Base-by-base conservation (phyloP, 2,113 vertebrate species). In the Phycodurus eques region DNA sequence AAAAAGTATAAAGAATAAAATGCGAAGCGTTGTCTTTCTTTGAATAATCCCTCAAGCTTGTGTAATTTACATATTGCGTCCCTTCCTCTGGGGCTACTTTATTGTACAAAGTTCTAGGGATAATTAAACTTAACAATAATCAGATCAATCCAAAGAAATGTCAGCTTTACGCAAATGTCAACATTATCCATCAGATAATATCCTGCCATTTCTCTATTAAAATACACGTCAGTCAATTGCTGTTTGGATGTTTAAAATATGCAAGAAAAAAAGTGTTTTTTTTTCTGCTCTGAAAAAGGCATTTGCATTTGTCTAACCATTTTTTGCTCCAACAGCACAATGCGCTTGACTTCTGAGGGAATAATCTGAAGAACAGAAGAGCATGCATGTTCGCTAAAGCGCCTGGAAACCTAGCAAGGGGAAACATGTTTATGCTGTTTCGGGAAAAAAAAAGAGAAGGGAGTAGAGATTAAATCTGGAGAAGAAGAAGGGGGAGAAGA, bases 221-320 rank as follows among this genome's bases (percentile, higher is more conserved):
- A 76, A 79, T 69, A 72, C 65, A 79, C 72, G 77, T 72, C 69
- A 80, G 54, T 57, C 27, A 62, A 70, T 62, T 62, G 51, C 56
- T 47, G 8, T 67, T 66, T 71, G 35, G 47, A 4, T 15, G 13
- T 61, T 79, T 79, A 72, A 77, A 80, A 81, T 76, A 83, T 78
- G 73, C 79, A 84, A 59, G 44, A 57, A 76, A 78, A 77, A 80
- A 84, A 77, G 54, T 64, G 17, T 12, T 3, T 27, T 3, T 59
- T 68, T 42, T 59, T 17, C 31, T 22, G 22, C 13, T 35, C 69
- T 4, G 15, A 76, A 83, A 75, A 73, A 73, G 69, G 74, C 14
- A 87, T 88, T 85, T 87, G 73, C 76, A 83, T 88, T 79, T 76
- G 57, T 14, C 0, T 67, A 20, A n/a, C 68, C 44, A 27, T 33